Base-by-base conservation (phyloP, 2,113 vertebrate species). In the Bombycilla garrulus region DNA sequence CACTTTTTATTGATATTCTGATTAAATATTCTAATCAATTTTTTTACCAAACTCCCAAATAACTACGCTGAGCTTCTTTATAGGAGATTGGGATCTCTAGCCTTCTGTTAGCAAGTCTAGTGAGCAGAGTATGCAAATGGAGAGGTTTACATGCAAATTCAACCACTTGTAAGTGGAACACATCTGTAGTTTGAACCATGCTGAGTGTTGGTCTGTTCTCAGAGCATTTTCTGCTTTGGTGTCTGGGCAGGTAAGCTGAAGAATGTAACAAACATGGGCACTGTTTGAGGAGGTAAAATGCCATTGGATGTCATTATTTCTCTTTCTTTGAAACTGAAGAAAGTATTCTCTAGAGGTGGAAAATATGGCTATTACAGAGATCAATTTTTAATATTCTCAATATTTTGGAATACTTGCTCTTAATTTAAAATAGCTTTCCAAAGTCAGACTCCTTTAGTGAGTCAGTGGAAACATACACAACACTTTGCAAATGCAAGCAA, bases 401-500 rank as follows among this genome's bases (percentile, higher is more conserved):
- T 95, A 80, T 66, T 85, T 94, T 81, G 88, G 79, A 86, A 88
- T 90, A 86, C 21, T 88, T 38, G 45, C 86, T 51, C 53, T 58
- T 81, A 71, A 67, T 95, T 93, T 96, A 86, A 96, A 96, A 95
- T 93, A 80, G 51, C 36, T 85, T 91, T 94, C 73, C 47, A 61
- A 87, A 94, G 70, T 92, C 90, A 88, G 78, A 82, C 71, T 90
- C 69, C 60, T 83, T 88, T 74, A 85, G n/a, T 94, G 86, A 95
- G 54, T 91, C 89, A 91, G 61, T 91, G 91, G 96, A 95, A 97
- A 95, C 78, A 94, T 44, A 93, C 73, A 95, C 73, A 90, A 50
- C 29, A 62, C 57, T 91, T 87, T 85, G 91, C 90, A 93, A 92
- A 90, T 0, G 51, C 79, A 95, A 90, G 92, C 77, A 78, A 92